A percentile compares a stretch with the other conserved stretches of the same genome.
These are phyloP conservation scores for Merluccius polli DNA, from an alignment of 2,797 vertebrate species.

Conservation along the genomic window DNA sequence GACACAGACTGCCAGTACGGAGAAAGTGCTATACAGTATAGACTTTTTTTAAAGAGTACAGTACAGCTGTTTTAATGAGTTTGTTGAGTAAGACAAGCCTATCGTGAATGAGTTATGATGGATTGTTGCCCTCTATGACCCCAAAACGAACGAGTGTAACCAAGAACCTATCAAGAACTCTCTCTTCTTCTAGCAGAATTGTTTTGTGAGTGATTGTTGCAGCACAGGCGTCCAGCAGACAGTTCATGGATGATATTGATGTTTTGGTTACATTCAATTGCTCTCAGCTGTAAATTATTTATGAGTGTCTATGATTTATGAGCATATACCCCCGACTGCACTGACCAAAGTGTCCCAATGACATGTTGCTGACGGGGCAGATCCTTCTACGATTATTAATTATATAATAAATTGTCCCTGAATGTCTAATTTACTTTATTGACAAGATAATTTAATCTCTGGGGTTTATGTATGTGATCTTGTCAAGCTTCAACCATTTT, in stretches of 20 bases:
- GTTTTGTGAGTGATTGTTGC: constrained; percentile 23
- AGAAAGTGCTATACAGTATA: not conserved
- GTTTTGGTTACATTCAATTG: constrained; percentile 44
- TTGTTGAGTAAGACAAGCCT: constrained; percentile 3
- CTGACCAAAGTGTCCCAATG: constrained; percentile 31
- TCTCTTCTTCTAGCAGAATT: constrained; percentile 16
- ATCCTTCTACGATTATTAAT: constrained; percentile 42
- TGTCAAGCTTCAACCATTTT: not conserved
- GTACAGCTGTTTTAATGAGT: constrained; percentile 2
- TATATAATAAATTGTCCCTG: constrained; percentile 26
- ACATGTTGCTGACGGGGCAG: constrained; percentile 45
- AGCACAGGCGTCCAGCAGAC: constrained; percentile 26
- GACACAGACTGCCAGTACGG: not conserved
- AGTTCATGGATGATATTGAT: constrained; percentile 45
- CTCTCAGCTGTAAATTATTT: constrained; percentile 55
- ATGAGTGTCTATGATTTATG: constrained; percentile 56
- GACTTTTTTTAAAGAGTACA: not conserved
- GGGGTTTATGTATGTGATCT: constrained; percentile 2
- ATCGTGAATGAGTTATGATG: constrained; percentile 25
- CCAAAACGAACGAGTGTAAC: constrained; percentile 38
- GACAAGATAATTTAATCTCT: constrained; percentile 17
- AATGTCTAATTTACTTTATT: constrained; percentile 23
- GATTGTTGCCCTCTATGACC: constrained; percentile 23
- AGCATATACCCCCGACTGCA: constrained; percentile 17
- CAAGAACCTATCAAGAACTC: constrained; percentile 23